Evolutionary conservation across 1,140 invertebrate genomes (phyloP), one percentile per base, ranked within the genome.

Genomic region (Drosophila miranda): DNA sequence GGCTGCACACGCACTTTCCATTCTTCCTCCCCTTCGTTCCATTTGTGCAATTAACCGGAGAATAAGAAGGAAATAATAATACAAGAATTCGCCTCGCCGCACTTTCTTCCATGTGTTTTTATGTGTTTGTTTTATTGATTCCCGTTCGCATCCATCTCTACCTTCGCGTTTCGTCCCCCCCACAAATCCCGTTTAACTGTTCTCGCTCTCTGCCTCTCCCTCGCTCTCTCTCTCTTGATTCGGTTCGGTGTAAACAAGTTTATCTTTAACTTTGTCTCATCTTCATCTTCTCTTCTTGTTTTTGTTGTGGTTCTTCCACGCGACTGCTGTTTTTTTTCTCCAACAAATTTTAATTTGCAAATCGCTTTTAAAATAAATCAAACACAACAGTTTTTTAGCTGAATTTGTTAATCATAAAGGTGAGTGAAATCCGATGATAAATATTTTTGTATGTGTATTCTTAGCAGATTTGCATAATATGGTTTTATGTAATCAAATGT

Each of bases 111-210:
- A 59, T 83, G 71, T 84, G 75, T 63, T 68, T 63, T 63, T 64
- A 63, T 43, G 60, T 78, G 79, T 82, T 82, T 82, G 79, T 83
- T 82, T 84, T 83, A 83, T 84, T 83, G 75, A 83, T 83, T 84
- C 67, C 72, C 68, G 59, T 67, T 78, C 58, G 30, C 30, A 13
- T 41, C 34, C 43, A 50, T 16, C 34, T 2, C 21, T 11, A 26
- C 1, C 14, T 19, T 38, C 28, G 49, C 21, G 49, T 34, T 50
- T 48, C 23, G 38, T 38, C 34, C 11, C 34, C 11, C 34, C 34
- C 34, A 38, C 34, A 38, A 38, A 13, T 38, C 34, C 34, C 11
- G 34, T 38, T 38, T 38, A 38, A 38, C 34, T 38, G 34, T 38
- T 38, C 34, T 38, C 34, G 11, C 1, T 3, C 8, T 11, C 30